Base-by-base conservation (phyloP, 2,113 vertebrate genomes). In the Sylvia atricapilla region DNA sequence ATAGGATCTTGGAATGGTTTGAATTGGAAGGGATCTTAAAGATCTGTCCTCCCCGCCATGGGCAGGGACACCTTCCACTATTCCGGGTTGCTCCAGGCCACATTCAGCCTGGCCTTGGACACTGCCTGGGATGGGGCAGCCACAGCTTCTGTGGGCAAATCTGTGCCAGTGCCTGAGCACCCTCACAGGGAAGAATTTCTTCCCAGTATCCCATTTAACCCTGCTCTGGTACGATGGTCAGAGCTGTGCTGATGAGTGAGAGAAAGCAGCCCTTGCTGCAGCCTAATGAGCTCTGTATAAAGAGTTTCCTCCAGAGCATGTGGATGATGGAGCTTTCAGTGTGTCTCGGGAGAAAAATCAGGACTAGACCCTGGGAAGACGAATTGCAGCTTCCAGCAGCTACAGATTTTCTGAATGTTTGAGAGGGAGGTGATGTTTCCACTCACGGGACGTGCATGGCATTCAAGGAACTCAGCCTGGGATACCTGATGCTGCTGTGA, bases 391-490 rank as follows among this genome's bases (percentile, higher is more conserved):
- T 60, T 72, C 41, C 74, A 60, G 64, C 56, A 25, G 62, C 83
- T 37, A 68, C 33, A 12, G 46, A 28, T 94, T 78, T 68, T 53
- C 69, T 62, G 10, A 53, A 18, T 35, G 74, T 83, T 68, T 55
- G 77, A 69, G 47, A 31, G 18, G 11, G 69, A 70, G 49, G 23
- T 1, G 2, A 30, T 47, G 43, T 76, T 88, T 69, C 76, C 21
- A 21, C 78, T 64, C 3, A 0, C 1, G 13, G 86, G 90, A 58
- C 1, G 13, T 6, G 2, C 2, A 0, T 31, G 10, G 72, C 13
- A 8, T 74, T 69, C 15, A 17, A 59, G 73, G 43, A 24, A 43
- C 46, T 92, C 64, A 78, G 56, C 69, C 60, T 7, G 77, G 68
- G 52, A 49, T 78, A 67, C 68, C 86, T 63, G 86, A 28, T 1